Conservation (phyloP, 2,113 vertebrate species). For the Salvelinus namaycush region DNA sequence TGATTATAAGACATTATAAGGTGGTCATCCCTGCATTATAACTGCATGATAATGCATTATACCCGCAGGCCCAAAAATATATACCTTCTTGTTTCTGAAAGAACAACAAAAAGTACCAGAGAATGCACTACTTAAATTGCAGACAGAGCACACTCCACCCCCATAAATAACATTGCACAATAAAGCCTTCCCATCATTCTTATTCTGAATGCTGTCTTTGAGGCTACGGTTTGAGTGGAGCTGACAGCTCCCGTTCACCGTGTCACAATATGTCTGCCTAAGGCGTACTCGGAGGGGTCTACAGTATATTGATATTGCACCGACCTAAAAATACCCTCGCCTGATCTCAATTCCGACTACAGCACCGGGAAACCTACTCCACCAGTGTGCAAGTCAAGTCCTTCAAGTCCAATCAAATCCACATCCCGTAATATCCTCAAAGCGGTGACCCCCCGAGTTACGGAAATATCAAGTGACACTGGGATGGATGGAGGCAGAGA, state of each 20-base stretch:
- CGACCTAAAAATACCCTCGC: slow-evolving; percentile 37
- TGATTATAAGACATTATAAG: too few species aligned
- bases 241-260: background rate
- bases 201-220: too few species aligned
- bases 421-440: background rate
- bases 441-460: background rate
- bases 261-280: background rate
- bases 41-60: too few species aligned
- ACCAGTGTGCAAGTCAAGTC: background rate
- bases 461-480: background rate
- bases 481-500: background rate
- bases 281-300: slow-evolving; percentile 19
- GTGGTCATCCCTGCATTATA: too few species aligned
- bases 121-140: too few species aligned
- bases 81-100: too few species aligned
- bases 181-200: too few species aligned
- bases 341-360: slow-evolving; percentile 33
- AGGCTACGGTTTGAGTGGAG: background rate
- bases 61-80: too few species aligned
- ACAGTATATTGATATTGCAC: slow-evolving; percentile 18
- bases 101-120: too few species aligned
- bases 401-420: background rate
- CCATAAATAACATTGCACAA: too few species aligned
- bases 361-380: slow-evolving; percentile 23
- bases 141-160: too few species aligned